phyloP scores from a whole-genome alignment of 1,140 invertebrate genomes.

The Neodiprion fabricii region DNA sequence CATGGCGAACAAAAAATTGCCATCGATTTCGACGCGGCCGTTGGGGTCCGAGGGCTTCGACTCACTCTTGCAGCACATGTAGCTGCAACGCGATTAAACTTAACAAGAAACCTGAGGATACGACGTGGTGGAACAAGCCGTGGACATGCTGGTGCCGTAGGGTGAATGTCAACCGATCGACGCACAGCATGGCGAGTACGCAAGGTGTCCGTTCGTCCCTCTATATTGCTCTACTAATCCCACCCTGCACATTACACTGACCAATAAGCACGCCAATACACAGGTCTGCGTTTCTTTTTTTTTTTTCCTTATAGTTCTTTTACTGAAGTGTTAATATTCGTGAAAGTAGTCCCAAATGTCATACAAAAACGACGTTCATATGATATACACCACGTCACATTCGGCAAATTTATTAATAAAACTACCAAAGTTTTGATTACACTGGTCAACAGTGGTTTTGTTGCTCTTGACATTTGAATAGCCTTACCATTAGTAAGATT shows the following conservation, averaged over 20 bases:
- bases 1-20: constrained; percentile 42
- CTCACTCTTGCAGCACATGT: constrained; percentile 44
- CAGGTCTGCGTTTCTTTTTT: no score
- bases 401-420: no score
- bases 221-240: constrained; percentile 1
- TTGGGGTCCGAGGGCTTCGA: constrained; percentile 36
- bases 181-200: constrained; percentile 56
- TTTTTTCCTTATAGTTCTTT: no score
- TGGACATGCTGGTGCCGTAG: constrained; percentile 36
- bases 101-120: constrained; percentile 21
- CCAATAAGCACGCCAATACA: no score
- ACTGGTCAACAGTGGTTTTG: no score
- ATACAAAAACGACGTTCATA: no score
- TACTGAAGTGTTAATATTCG: no score
- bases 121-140: constrained; percentile 36
- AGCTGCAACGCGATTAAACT: constrained; percentile 44
- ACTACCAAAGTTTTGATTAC: no score
- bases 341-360: no score
- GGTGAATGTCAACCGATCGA: constrained; percentile 38
- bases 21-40: constrained; percentile 30
- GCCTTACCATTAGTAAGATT: no score
- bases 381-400: no score
- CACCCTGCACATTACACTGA: neutral
- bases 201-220: constrained; percentile 46
- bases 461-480: no score